Percentiles rank a stretch among this genome's conserved stretches.
phyloP scores from a whole-genome alignment of 1,140 invertebrate genomes.

The Lepidurus arcticus region DNA sequence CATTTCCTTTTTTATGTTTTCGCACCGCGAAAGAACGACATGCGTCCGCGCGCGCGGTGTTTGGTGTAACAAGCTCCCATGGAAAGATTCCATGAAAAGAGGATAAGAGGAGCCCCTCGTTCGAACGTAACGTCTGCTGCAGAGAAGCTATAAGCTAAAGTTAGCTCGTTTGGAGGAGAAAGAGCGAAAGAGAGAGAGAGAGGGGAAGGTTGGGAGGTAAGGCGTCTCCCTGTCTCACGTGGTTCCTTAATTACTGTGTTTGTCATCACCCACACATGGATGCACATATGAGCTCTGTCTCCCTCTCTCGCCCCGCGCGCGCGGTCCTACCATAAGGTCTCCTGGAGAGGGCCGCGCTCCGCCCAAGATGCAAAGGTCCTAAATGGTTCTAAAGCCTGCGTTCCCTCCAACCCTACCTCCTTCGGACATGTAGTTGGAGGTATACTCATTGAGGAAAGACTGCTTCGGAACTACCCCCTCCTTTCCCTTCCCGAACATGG shows the following conservation, averaged over 20 bases:
- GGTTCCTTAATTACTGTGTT: slow-evolving; percentile 13
- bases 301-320: neutral
- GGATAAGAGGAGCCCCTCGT: neutral
- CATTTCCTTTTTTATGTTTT: neutral
- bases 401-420: no score
- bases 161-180: neutral
- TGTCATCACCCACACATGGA: slow-evolving; percentile 21
- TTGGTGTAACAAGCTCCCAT: neutral
- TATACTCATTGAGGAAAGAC: no score
- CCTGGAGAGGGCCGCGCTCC: no score
- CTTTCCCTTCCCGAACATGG: no score
- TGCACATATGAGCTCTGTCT: neutral
- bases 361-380: slow-evolving; percentile 1
- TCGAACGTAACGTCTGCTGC: neutral
- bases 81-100: neutral
- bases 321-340: neutral
- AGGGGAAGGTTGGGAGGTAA: neutral
- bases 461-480: no score
- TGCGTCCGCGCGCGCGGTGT: slow-evolving; percentile 10
- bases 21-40: neutral
- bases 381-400: neutral
- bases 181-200: neutral
- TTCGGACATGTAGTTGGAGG: no score
- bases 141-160: neutral
- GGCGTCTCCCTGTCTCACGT: slow-evolving; percentile 20